phyloP scores from a whole-genome alignment of 2,797 vertebrate genomes.

The Poecilia velifera region DNA sequence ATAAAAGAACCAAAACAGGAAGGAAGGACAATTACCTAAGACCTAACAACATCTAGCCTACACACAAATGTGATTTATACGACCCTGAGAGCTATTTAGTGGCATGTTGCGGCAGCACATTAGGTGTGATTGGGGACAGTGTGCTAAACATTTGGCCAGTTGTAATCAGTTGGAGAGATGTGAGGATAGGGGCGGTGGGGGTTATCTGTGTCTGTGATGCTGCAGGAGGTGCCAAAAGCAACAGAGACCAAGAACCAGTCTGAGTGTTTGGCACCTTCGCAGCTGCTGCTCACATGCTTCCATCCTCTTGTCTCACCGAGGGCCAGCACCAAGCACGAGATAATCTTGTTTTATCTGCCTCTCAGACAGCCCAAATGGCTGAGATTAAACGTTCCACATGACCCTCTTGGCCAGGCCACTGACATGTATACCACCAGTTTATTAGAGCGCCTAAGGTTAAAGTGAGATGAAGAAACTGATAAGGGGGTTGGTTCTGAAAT shows the following conservation, averaged over 20 bases:
- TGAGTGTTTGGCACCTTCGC: slow-evolving; percentile 77
- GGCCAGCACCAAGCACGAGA: slow-evolving; percentile 63
- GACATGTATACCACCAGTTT: slow-evolving; percentile 79
- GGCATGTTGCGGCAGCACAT: slow-evolving; percentile 67
- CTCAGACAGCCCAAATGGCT: slow-evolving; percentile 80
- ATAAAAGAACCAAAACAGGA: slow-evolving; percentile 39
- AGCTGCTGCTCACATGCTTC: slow-evolving; percentile 75
- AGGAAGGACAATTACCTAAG: slow-evolving; percentile 46
- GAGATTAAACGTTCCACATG: slow-evolving; percentile 76
- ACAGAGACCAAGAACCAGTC: slow-evolving; percentile 73
- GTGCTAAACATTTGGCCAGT: slow-evolving; percentile 77
- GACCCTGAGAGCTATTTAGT: slow-evolving; percentile 62
- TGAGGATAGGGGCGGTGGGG: slow-evolving; percentile 52
- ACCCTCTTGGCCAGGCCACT: slow-evolving; percentile 57
- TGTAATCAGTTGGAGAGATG: slow-evolving; percentile 68
- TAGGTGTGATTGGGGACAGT: slow-evolving; percentile 69
- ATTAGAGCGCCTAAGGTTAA: slow-evolving; percentile 73
- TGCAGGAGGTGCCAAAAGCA: slow-evolving; percentile 77
- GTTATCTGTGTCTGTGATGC: slow-evolving; percentile 63
- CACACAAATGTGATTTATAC: slow-evolving; percentile 61
- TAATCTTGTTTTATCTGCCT: slow-evolving; percentile 80
- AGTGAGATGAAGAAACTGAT: slow-evolving; percentile 79
- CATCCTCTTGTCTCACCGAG: slow-evolving; percentile 68
- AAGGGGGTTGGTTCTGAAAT: slow-evolving; percentile 49
- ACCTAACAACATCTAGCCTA: slow-evolving; percentile 59